Base-by-base conservation (phyloP, 2,888 invertebrate genomes). In the Callyntrura sp. region DNA sequence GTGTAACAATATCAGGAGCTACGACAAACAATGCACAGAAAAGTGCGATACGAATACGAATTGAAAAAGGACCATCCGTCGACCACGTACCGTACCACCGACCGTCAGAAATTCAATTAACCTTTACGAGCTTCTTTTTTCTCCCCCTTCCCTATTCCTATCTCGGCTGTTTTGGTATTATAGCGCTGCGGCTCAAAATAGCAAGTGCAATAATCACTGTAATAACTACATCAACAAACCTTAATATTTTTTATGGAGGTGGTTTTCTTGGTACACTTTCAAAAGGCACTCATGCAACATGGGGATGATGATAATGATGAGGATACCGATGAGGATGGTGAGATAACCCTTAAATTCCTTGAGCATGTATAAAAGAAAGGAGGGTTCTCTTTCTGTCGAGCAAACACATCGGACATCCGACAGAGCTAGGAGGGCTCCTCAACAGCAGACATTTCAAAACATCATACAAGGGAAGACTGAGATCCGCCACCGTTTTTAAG, bases 61-160 rank as follows among this genome's bases (percentile, higher is more conserved):
- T 85, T 79, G 90, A 88, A 91, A 90, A 79, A 78, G 55, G 73
- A 70, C 62, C 45, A 60, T 78, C 60, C 62, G 81, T 81, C 35
- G 81, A 81, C 81, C 81, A 81, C 45, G 62, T 62, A 60, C 45
- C 79, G 28, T 35, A 79, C 76, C 81, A 62, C 81, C 81, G 43
- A 85, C 85, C 60, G 85, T 62, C 57, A 88, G 79, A 82, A 88
- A 76, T 92, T 91, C 92, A 92, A 92, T 92, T 92, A 92, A 92
- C 92, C 92, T 92, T 92, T 92, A 91, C 89, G 90, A 92, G 78
- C 90, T 45, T 73, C 48, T 20, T 23, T 81, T 43, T 60, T 57
- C 35, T 35, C 60, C 20, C 45, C 20, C 45, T 70, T 48, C 73
- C 48, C 48, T 73, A 9, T 45, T 48, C 20, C 48, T 48, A 2